Conservation (phyloP, 1,140 invertebrate species). For the Danaus melanippus region DNA sequence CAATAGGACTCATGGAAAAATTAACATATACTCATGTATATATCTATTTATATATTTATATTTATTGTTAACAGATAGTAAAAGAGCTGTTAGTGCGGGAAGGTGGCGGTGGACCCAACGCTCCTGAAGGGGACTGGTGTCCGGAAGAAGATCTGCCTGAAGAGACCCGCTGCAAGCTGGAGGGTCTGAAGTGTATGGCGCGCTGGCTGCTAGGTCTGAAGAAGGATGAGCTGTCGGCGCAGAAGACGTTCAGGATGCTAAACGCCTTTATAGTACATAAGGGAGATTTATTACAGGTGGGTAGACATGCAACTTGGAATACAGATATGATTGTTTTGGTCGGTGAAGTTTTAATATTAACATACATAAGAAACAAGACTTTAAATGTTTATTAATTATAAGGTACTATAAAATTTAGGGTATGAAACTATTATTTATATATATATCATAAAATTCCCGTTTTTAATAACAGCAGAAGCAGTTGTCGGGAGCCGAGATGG, state of each 20-base stretch:
- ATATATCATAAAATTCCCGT: constrained; percentile 11
- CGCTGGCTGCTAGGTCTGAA: constrained; percentile 95
- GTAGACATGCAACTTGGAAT: too few species aligned
- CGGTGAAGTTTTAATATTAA: too few species aligned
- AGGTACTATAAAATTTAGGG: too few species aligned
- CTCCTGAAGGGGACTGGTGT: constrained; percentile 84
- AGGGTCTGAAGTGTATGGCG: constrained; percentile 96
- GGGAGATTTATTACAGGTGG: constrained; percentile 80
- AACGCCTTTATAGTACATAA: constrained; percentile 92
- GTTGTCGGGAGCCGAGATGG: constrained; percentile 88
- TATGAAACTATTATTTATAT: too few species aligned
- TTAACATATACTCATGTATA: too few species aligned
- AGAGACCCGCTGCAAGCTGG: constrained; percentile 93
- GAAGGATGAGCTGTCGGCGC: constrained; percentile 88
- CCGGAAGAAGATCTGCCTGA: constrained; percentile 89
- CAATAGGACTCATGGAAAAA: too few species aligned
- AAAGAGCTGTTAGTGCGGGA: constrained; percentile 95
- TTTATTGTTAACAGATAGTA: constrained; percentile 78
- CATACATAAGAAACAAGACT: too few species aligned
- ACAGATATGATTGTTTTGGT: too few species aligned
- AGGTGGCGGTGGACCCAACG: constrained; percentile 54
- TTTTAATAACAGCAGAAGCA: constrained; percentile 78
- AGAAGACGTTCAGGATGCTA: constrained; percentile 94
- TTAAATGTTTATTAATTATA: too few species aligned
- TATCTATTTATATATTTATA: background rate